Base-by-base conservation (phyloP, 2,888 invertebrate species). In the Hirtodrosophila alboralis region DNA sequence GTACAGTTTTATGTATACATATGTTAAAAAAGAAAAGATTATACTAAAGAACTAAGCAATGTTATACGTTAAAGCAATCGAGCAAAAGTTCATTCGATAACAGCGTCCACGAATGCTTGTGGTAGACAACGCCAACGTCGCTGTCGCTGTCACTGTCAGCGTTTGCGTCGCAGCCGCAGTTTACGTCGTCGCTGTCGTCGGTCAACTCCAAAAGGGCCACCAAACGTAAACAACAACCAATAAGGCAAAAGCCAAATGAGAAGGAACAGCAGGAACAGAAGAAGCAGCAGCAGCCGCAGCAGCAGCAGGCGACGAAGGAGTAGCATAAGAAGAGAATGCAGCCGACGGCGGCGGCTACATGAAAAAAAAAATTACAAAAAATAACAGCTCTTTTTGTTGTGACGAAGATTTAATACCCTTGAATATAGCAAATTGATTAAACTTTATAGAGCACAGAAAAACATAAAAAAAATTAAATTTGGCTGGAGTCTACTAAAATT, bases 211-310 rank as follows among this genome's bases (percentile, higher is more conserved):
- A 76, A 79, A 65, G 75, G 70, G 60, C 69, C 71, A 59, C 43
- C 49, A 72, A 79, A 77, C 78, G 78, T 77, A 75, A 78, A 73
- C 75, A 78, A 78, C 70, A 65, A 63, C 74, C 60, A 64, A 56
- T 62, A 65, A 47, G 59, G 58, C 48, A 43, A 53, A 31, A 67
- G 45, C 47, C 33, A 36, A 58, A 31, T n/a, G 52, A 34, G 52
- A 30, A 47, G 38, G 27, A 62, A 52, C 23, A 37, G 16, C 37
- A 60, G 38, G 26, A 59, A 30, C 36, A 44, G 45, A 28, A 59
- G 43, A 36, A 57, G 40, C 37, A 49, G 31, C 16, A 48, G 14
- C 23, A 40, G 13, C 36, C 36, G 40, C 23, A 52, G 64, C 37
- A 64, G 58, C 34, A 31, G 38, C 23, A 37, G 23, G 7, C 41